Evolutionary conservation across 2,888 invertebrate species (phyloP).

Genomic region (Petrolisthes manimaculis): DNA sequence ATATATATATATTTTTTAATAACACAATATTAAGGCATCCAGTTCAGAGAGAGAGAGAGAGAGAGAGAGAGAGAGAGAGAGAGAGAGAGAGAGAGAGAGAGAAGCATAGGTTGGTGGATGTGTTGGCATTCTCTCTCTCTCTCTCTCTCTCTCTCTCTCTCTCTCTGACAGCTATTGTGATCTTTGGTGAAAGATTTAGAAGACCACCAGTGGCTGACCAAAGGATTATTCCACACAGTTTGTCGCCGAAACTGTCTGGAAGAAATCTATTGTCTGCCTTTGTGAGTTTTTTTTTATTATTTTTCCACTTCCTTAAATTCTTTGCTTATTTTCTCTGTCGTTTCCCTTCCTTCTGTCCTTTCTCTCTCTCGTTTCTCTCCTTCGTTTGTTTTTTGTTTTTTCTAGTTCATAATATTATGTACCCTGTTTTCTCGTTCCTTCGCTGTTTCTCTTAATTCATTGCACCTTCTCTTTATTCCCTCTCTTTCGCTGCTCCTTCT

Average conservation of each 20-base stretch:
- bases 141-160: not conserved
- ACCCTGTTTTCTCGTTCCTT: not conserved
- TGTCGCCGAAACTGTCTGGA: no score
- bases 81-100: slow-evolving; percentile 7
- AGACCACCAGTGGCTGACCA: no score
- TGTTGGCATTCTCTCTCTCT: not conserved
- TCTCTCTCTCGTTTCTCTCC: not conserved
- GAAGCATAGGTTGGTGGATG: not conserved
- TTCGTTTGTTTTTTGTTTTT: not conserved
- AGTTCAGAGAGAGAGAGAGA: not conserved
- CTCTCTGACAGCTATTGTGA: not conserved
- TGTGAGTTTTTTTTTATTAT: not conserved
- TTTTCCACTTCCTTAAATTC: not conserved
- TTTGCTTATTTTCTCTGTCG: not conserved
- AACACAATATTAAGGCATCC: no score
- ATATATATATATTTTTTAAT: no score
- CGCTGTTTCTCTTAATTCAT: not conserved
- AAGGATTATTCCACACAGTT: no score
- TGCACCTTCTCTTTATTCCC: not conserved
- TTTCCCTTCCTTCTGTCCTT: not conserved
- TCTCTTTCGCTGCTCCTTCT: not conserved
- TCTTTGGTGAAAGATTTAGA: not conserved
- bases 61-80: not conserved
- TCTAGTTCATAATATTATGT: not conserved
- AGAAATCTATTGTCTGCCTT: not conserved